Conservation (phyloP, 2,888 invertebrate species). For the Lycocerus yunnanus region DNA sequence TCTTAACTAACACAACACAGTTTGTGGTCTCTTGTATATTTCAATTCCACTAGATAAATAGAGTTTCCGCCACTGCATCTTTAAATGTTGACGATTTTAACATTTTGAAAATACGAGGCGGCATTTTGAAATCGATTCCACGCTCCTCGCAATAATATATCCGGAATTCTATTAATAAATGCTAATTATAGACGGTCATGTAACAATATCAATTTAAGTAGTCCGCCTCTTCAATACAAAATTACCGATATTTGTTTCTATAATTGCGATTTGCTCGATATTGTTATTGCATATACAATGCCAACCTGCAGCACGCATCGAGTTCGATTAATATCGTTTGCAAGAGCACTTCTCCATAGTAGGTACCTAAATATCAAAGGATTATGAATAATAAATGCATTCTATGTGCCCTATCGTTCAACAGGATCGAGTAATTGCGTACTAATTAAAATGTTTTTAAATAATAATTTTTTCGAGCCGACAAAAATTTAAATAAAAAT, state of each 20-base stretch:
- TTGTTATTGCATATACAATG: neutral
- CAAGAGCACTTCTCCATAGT: neutral
- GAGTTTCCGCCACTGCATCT: neutral
- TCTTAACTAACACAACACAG: neutral
- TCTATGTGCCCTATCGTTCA: neutral
- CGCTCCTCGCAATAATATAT: neutral
- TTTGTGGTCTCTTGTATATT: neutral
- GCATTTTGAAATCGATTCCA: neutral
- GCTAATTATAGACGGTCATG: neutral
- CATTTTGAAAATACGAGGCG: neutral
- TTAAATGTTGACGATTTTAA: neutral
- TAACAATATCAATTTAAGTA: neutral
- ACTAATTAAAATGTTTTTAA: neutral
- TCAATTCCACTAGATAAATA: neutral
- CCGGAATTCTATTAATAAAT: neutral
- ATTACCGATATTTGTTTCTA: neutral
- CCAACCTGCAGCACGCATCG: neutral
- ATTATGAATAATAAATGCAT: neutral
- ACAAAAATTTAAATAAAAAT: neutral
- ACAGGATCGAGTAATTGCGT: neutral
- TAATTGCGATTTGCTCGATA: neutral
- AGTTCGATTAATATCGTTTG: neutral
- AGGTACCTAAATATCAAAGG: neutral
- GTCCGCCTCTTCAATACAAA: neutral
- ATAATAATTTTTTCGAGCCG: neutral